phyloP scores from a whole-genome alignment of 2,797 vertebrate species.

The Lagocephalus sceleratus region DNA sequence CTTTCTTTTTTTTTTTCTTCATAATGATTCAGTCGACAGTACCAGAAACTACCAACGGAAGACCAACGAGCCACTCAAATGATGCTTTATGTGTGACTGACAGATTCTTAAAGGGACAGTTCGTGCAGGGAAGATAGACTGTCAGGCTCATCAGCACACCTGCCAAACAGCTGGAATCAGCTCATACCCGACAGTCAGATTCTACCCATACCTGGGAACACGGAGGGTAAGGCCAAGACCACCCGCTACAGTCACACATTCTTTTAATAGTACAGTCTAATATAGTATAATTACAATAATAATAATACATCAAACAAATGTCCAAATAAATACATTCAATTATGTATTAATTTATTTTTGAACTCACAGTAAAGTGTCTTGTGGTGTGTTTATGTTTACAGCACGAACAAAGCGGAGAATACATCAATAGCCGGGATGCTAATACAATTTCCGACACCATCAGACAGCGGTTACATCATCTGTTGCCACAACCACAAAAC shows the following conservation, averaged over 20 bases:
- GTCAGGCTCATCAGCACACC: slow-evolving; percentile 83
- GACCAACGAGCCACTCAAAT: not conserved
- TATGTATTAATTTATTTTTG: not conserved
- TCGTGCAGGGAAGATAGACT: slow-evolving; percentile 93
- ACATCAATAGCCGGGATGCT: slow-evolving; percentile 85
- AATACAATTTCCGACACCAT: slow-evolving; percentile 80
- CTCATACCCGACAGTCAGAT: slow-evolving; percentile 88
- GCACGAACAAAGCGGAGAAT: slow-evolving; percentile 81
- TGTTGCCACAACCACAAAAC: slow-evolving; percentile 69
- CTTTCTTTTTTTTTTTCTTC: not conserved
- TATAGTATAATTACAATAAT: no score
- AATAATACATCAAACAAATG: no score
- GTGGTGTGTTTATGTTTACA: slow-evolving; percentile 47
- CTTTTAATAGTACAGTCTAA: no score
- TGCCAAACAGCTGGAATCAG: slow-evolving; percentile 87
- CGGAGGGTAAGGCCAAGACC: slow-evolving; percentile 73
- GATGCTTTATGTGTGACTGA: slow-evolving; percentile 4
- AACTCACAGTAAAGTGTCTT: not conserved
- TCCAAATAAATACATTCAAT: no score
- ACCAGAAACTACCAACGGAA: not conserved
- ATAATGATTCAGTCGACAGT: not conserved
- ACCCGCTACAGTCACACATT: not conserved
- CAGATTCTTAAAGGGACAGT: slow-evolving; percentile 87
- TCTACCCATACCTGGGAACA: slow-evolving; percentile 80
- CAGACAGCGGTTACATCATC: slow-evolving; percentile 77